phyloP scores from a whole-genome alignment of 2,888 invertebrate genomes.

The Pediacus dermestoides region DNA sequence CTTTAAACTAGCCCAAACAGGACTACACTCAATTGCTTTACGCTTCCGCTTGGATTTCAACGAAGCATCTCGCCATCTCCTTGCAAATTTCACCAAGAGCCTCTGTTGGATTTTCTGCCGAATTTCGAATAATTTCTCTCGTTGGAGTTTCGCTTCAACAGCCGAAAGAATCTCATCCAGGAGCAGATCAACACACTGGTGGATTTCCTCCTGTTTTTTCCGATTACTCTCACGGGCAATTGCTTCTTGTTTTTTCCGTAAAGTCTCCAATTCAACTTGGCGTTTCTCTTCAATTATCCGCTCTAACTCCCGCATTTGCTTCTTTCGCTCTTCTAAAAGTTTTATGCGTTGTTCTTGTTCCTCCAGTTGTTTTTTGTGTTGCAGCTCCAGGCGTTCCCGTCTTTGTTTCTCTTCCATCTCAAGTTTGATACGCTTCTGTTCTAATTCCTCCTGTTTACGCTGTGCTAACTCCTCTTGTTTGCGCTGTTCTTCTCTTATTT shows the following conservation, averaged over 20 bases:
- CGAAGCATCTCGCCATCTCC: slow-evolving; percentile 50
- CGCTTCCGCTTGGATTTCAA: slow-evolving; percentile 50
- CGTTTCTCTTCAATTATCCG: slow-evolving; percentile 15
- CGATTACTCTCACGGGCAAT: slow-evolving; percentile 37
- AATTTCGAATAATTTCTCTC: slow-evolving; percentile 46
- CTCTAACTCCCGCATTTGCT: slow-evolving; percentile 20
- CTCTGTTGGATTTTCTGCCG: slow-evolving; percentile 42
- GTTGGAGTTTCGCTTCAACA: slow-evolving; percentile 41
- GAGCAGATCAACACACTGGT: neutral
- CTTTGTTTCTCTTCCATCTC: slow-evolving; percentile 13
- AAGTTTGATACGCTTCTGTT: too few species aligned
- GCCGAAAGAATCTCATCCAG: slow-evolving; percentile 20
- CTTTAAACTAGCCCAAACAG: slow-evolving; percentile 54
- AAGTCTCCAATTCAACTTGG: slow-evolving; percentile 25
- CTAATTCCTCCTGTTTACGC: slow-evolving; percentile 18
- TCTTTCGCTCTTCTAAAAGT: slow-evolving; percentile 20
- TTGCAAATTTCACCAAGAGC: slow-evolving; percentile 46
- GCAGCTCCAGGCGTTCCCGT: slow-evolving; percentile 17
- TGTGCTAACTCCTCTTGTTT: slow-evolving; percentile 21
- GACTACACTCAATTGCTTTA: slow-evolving; percentile 54
- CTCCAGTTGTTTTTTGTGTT: slow-evolving; percentile 21
- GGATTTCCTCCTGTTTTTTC: slow-evolving; percentile 38
- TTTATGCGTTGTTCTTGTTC: slow-evolving; percentile 20
- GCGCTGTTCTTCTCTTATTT: slow-evolving; percentile 14
- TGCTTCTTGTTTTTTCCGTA: slow-evolving; percentile 28